A percentile compares a stretch with the other conserved stretches of the same genome.
These are phyloP conservation scores for Peromyscus attwateri DNA, from an alignment of 2,797 vertebrate genomes.

Conservation along the genomic window DNA sequence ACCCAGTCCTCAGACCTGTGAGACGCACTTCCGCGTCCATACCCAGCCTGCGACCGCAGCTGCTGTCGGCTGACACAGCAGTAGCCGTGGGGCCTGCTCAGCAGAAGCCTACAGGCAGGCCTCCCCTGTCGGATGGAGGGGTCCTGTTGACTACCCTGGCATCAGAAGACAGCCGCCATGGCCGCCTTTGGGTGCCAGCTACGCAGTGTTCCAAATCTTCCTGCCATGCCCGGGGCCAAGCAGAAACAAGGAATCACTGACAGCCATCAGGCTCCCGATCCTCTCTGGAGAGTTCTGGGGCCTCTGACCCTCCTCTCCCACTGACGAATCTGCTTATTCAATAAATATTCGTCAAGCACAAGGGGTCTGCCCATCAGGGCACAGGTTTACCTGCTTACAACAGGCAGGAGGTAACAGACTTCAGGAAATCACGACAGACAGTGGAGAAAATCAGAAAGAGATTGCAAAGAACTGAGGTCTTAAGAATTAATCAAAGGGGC, in stretches of 20 bases:
- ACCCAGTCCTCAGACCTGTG: background rate
- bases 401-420: background rate
- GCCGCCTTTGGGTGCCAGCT: background rate
- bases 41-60: background rate
- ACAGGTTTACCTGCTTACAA: background rate
- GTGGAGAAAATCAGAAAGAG: background rate
- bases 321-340: background rate
- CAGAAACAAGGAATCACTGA: background rate
- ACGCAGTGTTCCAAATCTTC: background rate
- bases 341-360: background rate
- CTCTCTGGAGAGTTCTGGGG: background rate
- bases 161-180: background rate
- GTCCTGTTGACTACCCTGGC: background rate
- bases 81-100: background rate
- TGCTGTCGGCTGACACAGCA: accelerated
- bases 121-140: background rate
- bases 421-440: background rate
- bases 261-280: background rate
- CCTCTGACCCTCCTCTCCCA: background rate
- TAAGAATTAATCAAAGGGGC: too few species aligned
- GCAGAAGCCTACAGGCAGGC: background rate
- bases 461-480: background rate
- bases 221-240: background rate
- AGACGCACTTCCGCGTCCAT: background rate
- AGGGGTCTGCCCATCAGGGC: background rate